Evolutionary conservation across 2,888 invertebrate species (phyloP), one percentile per base, ranked within the genome.

Genomic region (Leucoma salicis): DNA sequence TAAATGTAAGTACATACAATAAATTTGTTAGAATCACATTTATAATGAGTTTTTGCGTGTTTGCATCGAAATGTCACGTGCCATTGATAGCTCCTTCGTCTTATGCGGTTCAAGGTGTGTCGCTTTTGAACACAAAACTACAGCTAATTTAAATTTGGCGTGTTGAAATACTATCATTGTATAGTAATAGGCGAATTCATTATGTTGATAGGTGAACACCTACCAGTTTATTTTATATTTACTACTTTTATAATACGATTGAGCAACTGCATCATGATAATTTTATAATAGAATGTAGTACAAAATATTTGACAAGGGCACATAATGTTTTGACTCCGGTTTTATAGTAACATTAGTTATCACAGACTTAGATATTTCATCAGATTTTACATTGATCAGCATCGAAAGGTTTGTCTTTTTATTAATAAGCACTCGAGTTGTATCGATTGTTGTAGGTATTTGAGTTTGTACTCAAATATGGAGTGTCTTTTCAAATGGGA

Each of bases 231-330:
- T 37, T 32, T 51, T 46, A 44, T 37, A 39, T 48, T 49, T 43
- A 46, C 37, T 50, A 59, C 50, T 50, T 57, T 58, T 56, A 48
- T 58, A 62, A 42, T 47, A 49, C 39, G 42, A 46, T 57, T 56
- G 59, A 60, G 58, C 63, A 58, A 64, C 50, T 58, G 46, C 54
- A 57, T 56, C 50, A 55, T 54, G 61, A 59, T 56, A 55, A 62
- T 62, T 48, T 68, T 56, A 57, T 69, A 60, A 63, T 60, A 53
- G 67, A 58, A 63, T 54, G 56, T 70, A 69, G 70, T 69, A 71
- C 70, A 74, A 72, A 61, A 59, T 62, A 64, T 70, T 70, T 67
- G 64, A 63, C 62, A 63, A 67, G 58, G 46, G 61, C 66, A 70
- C 63, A 53, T 65, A 64, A 66, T 68, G 63, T 70, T 70, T 29